These are phyloP conservation scores for Mythimna pallens DNA, from an alignment of 2,888 invertebrate species.

Conservation along the genomic window DNA sequence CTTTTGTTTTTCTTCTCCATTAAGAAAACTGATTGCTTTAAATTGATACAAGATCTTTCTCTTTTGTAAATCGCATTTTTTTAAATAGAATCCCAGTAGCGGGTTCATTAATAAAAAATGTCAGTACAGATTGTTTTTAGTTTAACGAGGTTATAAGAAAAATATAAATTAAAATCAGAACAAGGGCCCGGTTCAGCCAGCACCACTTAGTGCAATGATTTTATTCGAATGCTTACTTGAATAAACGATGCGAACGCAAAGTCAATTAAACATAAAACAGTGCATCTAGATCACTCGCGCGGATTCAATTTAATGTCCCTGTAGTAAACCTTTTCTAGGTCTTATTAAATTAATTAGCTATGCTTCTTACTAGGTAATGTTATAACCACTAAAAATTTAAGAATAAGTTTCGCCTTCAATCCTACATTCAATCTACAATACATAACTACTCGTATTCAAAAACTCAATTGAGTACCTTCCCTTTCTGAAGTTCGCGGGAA, in stretches of 20 bases:
- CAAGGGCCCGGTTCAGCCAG: constrained; percentile 8
- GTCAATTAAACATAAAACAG: constrained; percentile 41
- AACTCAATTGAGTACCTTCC: constrained; percentile 20
- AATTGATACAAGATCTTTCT: background rate
- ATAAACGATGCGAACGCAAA: constrained; percentile 33
- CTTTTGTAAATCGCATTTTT: background rate
- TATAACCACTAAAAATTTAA: too few species aligned
- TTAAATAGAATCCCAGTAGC: background rate
- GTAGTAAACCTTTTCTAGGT: background rate
- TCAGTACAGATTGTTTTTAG: constrained; percentile 10
- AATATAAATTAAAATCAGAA: constrained; percentile 25
- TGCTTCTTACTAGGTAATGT: too few species aligned
- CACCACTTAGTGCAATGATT: constrained; percentile 35
- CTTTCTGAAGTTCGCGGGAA: constrained; percentile 46
- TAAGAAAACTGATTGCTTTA: background rate
- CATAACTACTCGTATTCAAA: background rate
- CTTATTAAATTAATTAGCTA: background rate
- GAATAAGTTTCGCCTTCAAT: too few species aligned
- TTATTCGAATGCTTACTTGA: constrained; percentile 41
- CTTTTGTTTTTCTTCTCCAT: background rate
- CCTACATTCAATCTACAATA: background rate
- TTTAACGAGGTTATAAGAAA: constrained; percentile 2
- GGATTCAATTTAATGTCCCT: constrained; percentile 1
- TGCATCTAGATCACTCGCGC: constrained; percentile 28
- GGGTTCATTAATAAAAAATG: constrained; percentile 3